Evolutionary conservation across 1,140 invertebrate genomes (phyloP), one percentile per base, ranked within the genome.

Genomic region (Parasteatoda tepidariorum): DNA sequence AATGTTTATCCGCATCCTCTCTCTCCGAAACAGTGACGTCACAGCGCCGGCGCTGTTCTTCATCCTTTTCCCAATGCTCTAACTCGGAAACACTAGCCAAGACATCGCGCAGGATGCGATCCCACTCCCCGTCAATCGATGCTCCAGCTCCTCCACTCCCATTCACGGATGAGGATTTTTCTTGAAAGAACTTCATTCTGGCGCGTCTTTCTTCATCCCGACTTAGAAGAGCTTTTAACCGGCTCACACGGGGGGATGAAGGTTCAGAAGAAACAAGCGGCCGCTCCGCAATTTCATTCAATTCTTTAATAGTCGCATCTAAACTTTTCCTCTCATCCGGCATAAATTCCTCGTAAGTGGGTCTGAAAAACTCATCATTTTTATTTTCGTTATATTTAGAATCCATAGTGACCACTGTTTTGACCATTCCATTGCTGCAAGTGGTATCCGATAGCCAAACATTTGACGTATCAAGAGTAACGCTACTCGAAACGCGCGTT

Each of bases 71-170:
- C 41, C 41, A 67, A n/a, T 31, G 31, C 66, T 82, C 78, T 66
- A 82, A 24, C 78, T 82, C 78, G 22, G 66, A 71, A 66, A 82
- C 78, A 66, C 78, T 82, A 11, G 66, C 66, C 66, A 82, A 62
- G 66, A 82, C 66, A n/a, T 71, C 66, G 66, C 78, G 48, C 64
- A 82, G 66, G 54, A 82, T 70, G 67, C 66, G 67, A 41, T 82
- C 78, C 78, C 78, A 82, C 64, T 82, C 78, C 11, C 78, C 66
- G 30, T 68, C 75, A 18, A 76, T 79, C 62, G 64, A 73, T 73
- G 70, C 41, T 33, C 33, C 67, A 57, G 70, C 41, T 48, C 18
- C n/a, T 15, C 33, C 64, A 22, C 31, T 15, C 38, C 18, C 38
- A n/a, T n/a, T 64, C 24, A 4, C 15, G 22, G 15, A 24, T 28